phyloP scores from a whole-genome alignment of 2,797 vertebrate genomes.

The Hirundo rustica region DNA sequence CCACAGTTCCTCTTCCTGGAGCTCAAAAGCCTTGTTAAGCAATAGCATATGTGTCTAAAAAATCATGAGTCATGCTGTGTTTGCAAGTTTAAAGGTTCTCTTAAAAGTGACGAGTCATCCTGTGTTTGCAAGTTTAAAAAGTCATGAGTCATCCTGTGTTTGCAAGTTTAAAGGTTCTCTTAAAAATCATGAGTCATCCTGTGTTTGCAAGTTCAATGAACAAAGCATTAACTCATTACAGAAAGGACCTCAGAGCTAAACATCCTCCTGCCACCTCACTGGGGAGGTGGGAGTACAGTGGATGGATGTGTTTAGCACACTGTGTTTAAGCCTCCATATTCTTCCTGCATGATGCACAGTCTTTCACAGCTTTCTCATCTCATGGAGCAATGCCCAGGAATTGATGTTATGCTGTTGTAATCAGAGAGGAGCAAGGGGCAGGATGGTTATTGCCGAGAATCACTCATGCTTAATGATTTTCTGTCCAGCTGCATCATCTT shows the following conservation, averaged over 20 bases:
- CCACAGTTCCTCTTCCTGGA: too few relatives aligned
- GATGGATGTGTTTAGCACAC: conserved; percentile 10
- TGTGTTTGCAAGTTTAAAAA: too few relatives aligned
- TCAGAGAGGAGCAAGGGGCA: neutral
- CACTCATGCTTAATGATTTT: neutral
- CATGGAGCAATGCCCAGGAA: conserved; percentile 40
- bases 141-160: too few relatives aligned
- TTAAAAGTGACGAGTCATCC: too few relatives aligned
- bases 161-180: too few relatives aligned
- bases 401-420: neutral
- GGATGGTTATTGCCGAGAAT: neutral
- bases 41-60: too few relatives aligned
- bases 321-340: neutral
- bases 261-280: neutral
- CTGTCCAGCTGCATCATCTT: neutral
- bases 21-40: too few relatives aligned
- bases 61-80: too few relatives aligned
- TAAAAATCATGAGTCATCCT: too few relatives aligned
- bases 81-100: too few relatives aligned
- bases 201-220: too few relatives aligned
- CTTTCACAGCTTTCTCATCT: conserved; percentile 26
- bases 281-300: neutral
- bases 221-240: too few relatives aligned
- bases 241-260: neutral
- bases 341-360: conserved; percentile 50